Evolutionary conservation across 2,888 invertebrate species (phyloP), one percentile per base, ranked within the genome.

Genomic region (Sinotaia quadrata): DNA sequence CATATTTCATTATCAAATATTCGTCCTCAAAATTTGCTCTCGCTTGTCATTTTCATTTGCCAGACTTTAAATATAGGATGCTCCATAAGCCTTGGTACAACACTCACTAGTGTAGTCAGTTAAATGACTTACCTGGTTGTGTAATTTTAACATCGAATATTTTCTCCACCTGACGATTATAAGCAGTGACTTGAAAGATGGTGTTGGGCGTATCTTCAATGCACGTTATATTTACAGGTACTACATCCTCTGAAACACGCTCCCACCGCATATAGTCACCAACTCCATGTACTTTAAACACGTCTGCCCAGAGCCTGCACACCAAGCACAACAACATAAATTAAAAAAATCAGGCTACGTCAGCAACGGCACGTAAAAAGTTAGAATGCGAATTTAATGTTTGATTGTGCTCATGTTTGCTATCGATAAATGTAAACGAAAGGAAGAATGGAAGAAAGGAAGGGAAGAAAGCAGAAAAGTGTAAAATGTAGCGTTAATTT

Each of bases 161-260:
- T 91, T 97, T 98, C 91, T 98, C 97, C 87, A 98, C 97, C 90
- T 98, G 97, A 86, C 97, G 95, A 91, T 97, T 98, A 92, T 98
- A 98, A 84, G 98, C 98, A 85, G 97, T 97, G 90, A 98, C 96
- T 91, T 98, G 98, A 90, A 97, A 98, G 89, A 97, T 94, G 89
- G 96, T 96, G 90, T 96, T 96, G 61, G 97, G 97, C 75, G 95
- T 94, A 90, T 97, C 97, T 91, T 96, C 95, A 87, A 97, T 94
- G 91, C 97, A 97, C 81, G 97, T 96, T 90, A 98, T 96, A 91
- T 97, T 97, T 81, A 98, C 97, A 68, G 98, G 98, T 81, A 98
- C 98, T 89, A 98, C 92, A 90, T 98, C 98, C 89, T 97, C 97
- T 78, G 97, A 97, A 81, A 98, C 95, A 90, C 97, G 95, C 91